These are phyloP conservation scores for Phalacrocorax brasilianus DNA, from an alignment of 2,113 vertebrate species.

Conservation along the genomic window DNA sequence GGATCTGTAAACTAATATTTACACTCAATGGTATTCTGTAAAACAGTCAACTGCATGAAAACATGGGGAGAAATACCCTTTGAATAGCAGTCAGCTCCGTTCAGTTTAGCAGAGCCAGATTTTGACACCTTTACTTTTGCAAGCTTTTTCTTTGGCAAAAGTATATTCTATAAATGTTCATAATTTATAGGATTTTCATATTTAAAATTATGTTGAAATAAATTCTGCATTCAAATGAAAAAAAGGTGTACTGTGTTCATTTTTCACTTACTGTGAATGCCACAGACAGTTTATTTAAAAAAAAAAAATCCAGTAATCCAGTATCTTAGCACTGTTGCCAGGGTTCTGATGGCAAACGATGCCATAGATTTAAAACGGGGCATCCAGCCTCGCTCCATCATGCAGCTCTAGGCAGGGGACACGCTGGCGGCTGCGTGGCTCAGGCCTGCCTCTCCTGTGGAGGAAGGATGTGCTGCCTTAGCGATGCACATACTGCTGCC, in stretches of 20 bases:
- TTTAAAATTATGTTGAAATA: constrained; percentile 24
- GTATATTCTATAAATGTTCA: neutral
- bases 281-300: neutral
- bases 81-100: neutral
- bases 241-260: neutral
- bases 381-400: neutral
- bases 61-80: neutral
- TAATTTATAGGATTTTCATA: constrained; percentile 10
- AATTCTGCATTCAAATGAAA: neutral
- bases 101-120: neutral
- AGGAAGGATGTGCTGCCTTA: neutral
- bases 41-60: neutral
- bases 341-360: neutral
- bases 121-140: neutral
- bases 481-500: neutral
- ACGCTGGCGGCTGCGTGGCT: neutral
- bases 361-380: neutral
- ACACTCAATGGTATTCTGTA: neutral
- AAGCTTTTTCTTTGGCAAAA: neutral
- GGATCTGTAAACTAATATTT: neutral
- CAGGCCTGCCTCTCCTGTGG: neutral
- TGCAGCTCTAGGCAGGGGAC: accelerated
- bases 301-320: neutral
- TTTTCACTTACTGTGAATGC: neutral
- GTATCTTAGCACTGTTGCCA: neutral